Conservation (phyloP, 2,113 vertebrate species). For the Odobenus rosmarus region DNA sequence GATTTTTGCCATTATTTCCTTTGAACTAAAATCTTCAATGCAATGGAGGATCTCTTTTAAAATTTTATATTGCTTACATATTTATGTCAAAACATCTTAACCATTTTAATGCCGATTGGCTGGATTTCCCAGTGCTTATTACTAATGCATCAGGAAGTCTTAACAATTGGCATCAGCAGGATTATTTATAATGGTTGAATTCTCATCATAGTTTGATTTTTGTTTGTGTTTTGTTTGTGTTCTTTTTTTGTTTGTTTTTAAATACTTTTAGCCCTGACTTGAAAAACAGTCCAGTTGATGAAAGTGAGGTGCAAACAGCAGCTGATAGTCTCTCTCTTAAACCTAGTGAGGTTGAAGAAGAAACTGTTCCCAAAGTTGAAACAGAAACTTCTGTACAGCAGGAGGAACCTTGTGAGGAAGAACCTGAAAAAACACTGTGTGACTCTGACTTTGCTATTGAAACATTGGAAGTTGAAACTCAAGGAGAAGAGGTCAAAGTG, state of each 20-base stretch:
- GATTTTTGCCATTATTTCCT: neutral
- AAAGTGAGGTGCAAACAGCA: constrained; percentile 80
- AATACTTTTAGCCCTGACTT: constrained; percentile 85
- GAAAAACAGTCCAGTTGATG: constrained; percentile 84
- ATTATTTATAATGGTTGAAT: constrained; percentile 79
- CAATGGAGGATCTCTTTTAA: constrained; percentile 29
- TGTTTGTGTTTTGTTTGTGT: constrained; percentile 82
- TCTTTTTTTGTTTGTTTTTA: constrained; percentile 81
- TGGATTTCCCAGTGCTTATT: constrained; percentile 68
- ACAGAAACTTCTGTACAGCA: constrained; percentile 51
- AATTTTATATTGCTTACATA: constrained; percentile 18
- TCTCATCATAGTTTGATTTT: constrained; percentile 84
- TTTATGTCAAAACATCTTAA: neutral
- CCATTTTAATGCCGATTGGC: constrained; percentile 43
- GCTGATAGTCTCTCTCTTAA: constrained; percentile 81
- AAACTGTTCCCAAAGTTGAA: constrained; percentile 27
- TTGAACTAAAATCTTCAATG: neutral
- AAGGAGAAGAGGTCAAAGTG: neutral
- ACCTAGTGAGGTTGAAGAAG: constrained; percentile 81
- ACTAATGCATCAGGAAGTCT: constrained; percentile 67
- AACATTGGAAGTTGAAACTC: constrained; percentile 2
- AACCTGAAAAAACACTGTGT: constrained; percentile 10
- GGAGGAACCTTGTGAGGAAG: constrained; percentile 40
- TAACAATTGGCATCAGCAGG: constrained; percentile 51
- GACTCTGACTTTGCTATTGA: constrained; percentile 21